A percentile compares a stretch with the other conserved stretches of the same genome.
Evolutionary conservation across 2,113 vertebrate genomes (phyloP).

Genomic region (Typhlomys cinereus): DNA sequence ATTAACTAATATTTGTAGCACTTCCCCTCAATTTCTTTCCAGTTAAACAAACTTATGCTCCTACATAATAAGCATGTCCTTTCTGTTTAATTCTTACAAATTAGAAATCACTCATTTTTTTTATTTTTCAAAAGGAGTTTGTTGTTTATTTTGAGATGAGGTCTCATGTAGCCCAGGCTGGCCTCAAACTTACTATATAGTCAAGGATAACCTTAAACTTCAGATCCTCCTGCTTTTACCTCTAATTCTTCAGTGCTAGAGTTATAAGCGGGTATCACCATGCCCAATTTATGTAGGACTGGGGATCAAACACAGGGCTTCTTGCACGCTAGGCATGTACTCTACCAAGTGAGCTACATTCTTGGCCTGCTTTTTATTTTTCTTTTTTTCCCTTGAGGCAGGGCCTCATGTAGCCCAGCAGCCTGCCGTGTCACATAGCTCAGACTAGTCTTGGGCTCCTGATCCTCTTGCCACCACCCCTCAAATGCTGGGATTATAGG

Average conservation of each 20-base stretch:
- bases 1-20: constrained; percentile 25
- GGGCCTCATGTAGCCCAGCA: neutral
- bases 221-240: neutral
- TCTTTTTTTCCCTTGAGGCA: too few relatives aligned
- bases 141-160: neutral
- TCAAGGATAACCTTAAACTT: neutral
- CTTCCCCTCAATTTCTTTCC: neutral
- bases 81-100: constrained; percentile 41
- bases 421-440: too few relatives aligned
- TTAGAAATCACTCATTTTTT: constrained; percentile 17
- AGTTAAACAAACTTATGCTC: constrained; percentile 32
- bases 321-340: too few relatives aligned
- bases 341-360: too few relatives aligned
- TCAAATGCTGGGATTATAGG: too few relatives aligned
- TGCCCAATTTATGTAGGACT: neutral
- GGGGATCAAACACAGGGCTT: too few relatives aligned
- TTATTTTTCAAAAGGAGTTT: constrained; percentile 43
- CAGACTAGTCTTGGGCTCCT: too few relatives aligned
- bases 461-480: too few relatives aligned
- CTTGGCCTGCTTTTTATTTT: too few relatives aligned
- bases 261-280: neutral
- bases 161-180: neutral
- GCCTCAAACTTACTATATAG: neutral
- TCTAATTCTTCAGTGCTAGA: too few relatives aligned
- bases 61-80: neutral